phyloP scores from a whole-genome alignment of 2,888 invertebrate species.

The Napeogenes inachia region DNA sequence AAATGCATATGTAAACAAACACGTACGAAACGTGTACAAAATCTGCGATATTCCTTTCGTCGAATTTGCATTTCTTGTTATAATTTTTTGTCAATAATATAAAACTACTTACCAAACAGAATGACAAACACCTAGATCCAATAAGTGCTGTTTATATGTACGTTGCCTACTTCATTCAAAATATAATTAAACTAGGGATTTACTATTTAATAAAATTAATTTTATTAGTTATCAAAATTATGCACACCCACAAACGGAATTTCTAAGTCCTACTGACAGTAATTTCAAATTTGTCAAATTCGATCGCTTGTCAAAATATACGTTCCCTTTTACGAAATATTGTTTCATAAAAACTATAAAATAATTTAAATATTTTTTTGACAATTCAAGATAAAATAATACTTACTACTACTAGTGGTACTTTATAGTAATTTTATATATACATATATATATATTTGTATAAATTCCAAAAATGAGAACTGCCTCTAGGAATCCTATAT shows the following conservation, averaged over 20 bases:
- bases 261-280: constrained; percentile 41
- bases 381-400: too few species aligned
- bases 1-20: constrained; percentile 5
- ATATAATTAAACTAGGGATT: constrained; percentile 10
- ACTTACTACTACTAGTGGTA: too few species aligned
- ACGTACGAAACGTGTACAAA: not conserved
- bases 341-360: too few species aligned
- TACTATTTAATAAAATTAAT: constrained; percentile 14
- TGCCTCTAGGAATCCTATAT: too few species aligned
- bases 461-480: too few species aligned
- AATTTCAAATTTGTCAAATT: constrained; percentile 28
- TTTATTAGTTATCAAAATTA: constrained; percentile 16
- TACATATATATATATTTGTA: too few species aligned
- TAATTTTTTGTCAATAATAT: constrained; percentile 19
- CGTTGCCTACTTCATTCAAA: constrained; percentile 18
- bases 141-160: constrained; percentile 9
- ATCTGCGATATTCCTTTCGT: constrained; percentile 42
- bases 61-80: constrained; percentile 22
- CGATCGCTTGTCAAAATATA: constrained; percentile 31
- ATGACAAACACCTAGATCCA: constrained; percentile 17
- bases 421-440: too few species aligned
- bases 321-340: constrained; percentile 15
- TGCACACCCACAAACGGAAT: constrained; percentile 60
- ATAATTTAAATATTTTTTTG: too few species aligned
- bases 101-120: constrained; percentile 50